These are phyloP conservation scores for Paramuricea clavata DNA, from an alignment of 92 coral and sea anemone species.

Conservation along the genomic window DNA sequence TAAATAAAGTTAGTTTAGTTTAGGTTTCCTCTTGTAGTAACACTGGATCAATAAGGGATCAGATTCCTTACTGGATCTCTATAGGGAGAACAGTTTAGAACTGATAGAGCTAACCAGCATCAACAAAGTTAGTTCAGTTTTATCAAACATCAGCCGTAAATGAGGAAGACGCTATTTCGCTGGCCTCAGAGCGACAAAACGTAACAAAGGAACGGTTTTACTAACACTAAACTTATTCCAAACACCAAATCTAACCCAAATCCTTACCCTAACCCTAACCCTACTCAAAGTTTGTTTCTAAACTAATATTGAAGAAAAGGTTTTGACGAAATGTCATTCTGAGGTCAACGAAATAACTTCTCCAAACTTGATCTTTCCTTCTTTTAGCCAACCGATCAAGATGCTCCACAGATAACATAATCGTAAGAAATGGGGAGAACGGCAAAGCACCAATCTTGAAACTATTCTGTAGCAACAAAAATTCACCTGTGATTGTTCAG, in stretches of 20 bases:
- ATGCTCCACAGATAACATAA: slow-evolving; percentile 13
- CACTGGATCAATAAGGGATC: not conserved
- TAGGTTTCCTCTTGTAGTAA: not conserved
- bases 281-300: too few species aligned
- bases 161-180: too few species aligned
- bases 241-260: too few species aligned
- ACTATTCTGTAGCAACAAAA: slow-evolving; percentile 4
- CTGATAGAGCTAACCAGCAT: not conserved
- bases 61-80: slow-evolving; percentile 1
- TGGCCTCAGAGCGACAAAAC: too few species aligned
- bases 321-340: too few species aligned
- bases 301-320: too few species aligned
- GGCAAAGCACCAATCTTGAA: not conserved
- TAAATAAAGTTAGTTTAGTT: slow-evolving; percentile 4
- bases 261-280: too few species aligned
- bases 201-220: too few species aligned
- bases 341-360: too few species aligned
- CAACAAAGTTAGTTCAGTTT: not conserved
- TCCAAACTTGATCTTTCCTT: not conserved
- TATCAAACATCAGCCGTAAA: too few species aligned
- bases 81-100: not conserved
- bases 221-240: too few species aligned
- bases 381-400: slow-evolving; percentile 8
- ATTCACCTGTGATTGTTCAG: not conserved
- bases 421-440: slow-evolving; percentile 23